Base-by-base conservation (phyloP, 2,113 vertebrate genomes). In the Lophius piscatorius region DNA sequence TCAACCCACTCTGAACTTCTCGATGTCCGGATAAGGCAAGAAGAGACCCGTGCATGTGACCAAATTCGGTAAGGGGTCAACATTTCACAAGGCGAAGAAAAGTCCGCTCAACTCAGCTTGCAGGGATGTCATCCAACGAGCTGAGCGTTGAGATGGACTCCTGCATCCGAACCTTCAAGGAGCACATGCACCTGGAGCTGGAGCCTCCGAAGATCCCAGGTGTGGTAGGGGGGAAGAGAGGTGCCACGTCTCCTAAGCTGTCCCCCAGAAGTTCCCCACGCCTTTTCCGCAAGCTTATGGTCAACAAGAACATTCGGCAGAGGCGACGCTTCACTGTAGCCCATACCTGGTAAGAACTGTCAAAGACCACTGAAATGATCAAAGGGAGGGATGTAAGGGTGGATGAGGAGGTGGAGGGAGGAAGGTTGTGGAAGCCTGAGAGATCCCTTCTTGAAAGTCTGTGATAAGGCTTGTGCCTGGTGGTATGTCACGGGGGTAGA, bases 161-260 rank as follows among this genome's bases (percentile, higher is more conserved):
- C 42, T 97, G 93, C 91, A 98, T 98, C 60, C 92, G 92, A 81
- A 99, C 96, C 47, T 99, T 98, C 88, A 96, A 97, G 87, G 97
- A 99, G 72, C 96, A 98, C 78, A 98, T 99, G 96, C 97, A 95
- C 82, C 89, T 99, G 66, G 97, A 98, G 85, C 94, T 99, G 33
- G 96, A 98, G 91, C 95, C 95, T 40, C 94, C 95, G 26, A 94
- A 91, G 74, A 86, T 93, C 70, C 76, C 93, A 0, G 93, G 95
- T 24, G 93, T 90, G 76, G 79, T 88, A 34, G 83, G 92, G 1
- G 94, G 93, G 42, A 95, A 92, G 70, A 69, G 87, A 86, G 92
- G 93, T 49, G 93, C 93, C 59, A 94, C 95, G 2, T 99, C 96
- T 54, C 97, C 97, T 1, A 98, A 98, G 77, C 93, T 98, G 56